phyloP scores from a whole-genome alignment of 1,140 invertebrate species.

The Araneus ventricosus region DNA sequence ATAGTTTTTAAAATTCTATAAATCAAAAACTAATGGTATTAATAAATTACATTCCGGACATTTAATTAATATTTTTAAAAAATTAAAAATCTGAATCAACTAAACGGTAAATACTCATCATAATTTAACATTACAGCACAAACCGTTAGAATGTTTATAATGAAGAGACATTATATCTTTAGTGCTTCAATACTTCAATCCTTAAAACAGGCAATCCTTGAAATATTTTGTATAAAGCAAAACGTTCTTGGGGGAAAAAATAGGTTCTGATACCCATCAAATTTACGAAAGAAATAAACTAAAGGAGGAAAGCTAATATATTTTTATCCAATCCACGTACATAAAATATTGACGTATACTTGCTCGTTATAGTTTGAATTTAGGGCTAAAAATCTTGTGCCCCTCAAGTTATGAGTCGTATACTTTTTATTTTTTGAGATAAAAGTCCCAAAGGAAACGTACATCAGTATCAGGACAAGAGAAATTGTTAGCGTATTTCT shows the following conservation, averaged over 20 bases:
- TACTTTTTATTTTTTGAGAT: constrained; percentile 34
- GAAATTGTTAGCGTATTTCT: constrained; percentile 66
- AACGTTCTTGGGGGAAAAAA: neutral
- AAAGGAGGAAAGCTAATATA: neutral
- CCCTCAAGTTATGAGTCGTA: constrained; percentile 50
- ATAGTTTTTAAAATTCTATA: no score
- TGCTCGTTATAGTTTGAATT: constrained; percentile 66
- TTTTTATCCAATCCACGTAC: constrained; percentile 21
- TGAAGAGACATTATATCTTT: no score
- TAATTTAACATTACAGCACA: no score
- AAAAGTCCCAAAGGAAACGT: constrained; percentile 24
- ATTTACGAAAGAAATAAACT: neutral
- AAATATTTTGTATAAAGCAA: neutral
- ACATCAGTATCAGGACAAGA: constrained; percentile 58
- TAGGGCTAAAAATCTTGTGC: constrained; percentile 57
- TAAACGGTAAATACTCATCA: no score
- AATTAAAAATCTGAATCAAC: no score
- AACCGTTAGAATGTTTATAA: no score
- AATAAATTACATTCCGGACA: no score
- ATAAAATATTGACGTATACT: constrained; percentile 56
- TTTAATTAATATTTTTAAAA: no score
- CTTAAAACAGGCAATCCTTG: neutral
- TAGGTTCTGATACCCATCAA: neutral
- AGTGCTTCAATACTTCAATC: no score
- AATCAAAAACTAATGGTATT: no score